phyloP scores from a whole-genome alignment of 2,888 invertebrate genomes.

The Romanomermis culicivorax region DNA sequence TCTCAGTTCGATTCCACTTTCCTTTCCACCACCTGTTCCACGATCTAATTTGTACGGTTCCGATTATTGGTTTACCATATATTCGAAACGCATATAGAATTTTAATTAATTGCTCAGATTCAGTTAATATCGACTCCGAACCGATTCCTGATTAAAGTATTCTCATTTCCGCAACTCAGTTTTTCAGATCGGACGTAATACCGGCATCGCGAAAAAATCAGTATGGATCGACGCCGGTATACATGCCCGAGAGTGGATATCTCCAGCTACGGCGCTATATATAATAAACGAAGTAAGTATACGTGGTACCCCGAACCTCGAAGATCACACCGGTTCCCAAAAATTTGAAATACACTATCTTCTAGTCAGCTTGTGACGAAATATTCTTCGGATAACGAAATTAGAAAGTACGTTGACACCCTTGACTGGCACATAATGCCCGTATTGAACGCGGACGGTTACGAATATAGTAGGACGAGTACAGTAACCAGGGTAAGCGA shows the following conservation, averaged over 20 bases:
- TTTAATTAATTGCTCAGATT: no score
- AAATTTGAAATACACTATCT: no score
- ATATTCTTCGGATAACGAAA: conserved; percentile 19
- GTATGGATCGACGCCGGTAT: background rate
- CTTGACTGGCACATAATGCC: conserved; percentile 26
- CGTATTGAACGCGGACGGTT: conserved; percentile 25
- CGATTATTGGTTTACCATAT: no score
- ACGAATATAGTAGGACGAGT: conserved; percentile 17
- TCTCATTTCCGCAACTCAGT: no score
- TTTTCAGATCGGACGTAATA: background rate
- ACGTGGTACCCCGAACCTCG: no score
- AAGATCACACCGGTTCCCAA: no score
- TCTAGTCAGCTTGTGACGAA: conserved; percentile 18
- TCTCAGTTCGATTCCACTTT: no score
- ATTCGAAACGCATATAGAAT: no score
- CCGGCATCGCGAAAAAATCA: background rate
- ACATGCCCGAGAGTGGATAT: background rate
- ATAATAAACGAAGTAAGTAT: background rate
- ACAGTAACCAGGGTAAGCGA: background rate
- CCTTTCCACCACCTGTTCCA: no score
- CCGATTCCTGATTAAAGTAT: no score
- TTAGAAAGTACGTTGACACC: conserved; percentile 15
- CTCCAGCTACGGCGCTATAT: background rate
- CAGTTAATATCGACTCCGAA: no score
- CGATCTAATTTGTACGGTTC: no score